Evolutionary conservation across 2,113 vertebrate genomes (phyloP).

Genomic region (Brachyhypopomus occidentalis): DNA sequence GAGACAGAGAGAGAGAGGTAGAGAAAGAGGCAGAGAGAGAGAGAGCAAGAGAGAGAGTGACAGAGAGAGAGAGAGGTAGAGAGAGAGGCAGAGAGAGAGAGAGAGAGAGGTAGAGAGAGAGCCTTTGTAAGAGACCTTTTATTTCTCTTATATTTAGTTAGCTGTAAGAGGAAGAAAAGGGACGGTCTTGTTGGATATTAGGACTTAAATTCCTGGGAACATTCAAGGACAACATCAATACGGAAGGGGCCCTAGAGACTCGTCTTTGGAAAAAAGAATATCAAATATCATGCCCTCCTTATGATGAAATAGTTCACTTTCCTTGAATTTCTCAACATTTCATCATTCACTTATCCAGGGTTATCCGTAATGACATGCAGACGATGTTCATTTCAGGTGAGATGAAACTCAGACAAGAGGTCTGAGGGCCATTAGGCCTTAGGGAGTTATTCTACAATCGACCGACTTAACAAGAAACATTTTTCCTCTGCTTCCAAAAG

Average conservation of each 20-base stretch:
- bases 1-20: no score
- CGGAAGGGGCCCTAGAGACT: slow-evolving; percentile 25
- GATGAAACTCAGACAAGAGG: slow-evolving; percentile 26
- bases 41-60: no score
- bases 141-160: slow-evolving; percentile 34
- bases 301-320: slow-evolving; percentile 45
- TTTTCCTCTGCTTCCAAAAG: background rate
- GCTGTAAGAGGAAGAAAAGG: slow-evolving; percentile 27
- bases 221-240: slow-evolving; percentile 49
- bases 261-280: slow-evolving; percentile 36
- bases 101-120: no score
- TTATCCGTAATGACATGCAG: slow-evolving; percentile 44
- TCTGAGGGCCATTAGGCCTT: slow-evolving; percentile 31
- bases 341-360: slow-evolving; percentile 42
- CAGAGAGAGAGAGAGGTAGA: no score
- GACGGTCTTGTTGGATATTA: slow-evolving; percentile 46
- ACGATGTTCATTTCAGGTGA: slow-evolving; percentile 32
- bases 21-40: no score
- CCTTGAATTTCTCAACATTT: slow-evolving; percentile 41
- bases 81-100: no score
- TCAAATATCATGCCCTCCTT: slow-evolving; percentile 39
- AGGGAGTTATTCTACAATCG: slow-evolving; percentile 15
- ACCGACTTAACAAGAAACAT: slow-evolving; percentile 2
- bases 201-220: slow-evolving; percentile 46
- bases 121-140: slow-evolving; percentile 11